These are phyloP conservation scores for Dolichotis patagonum DNA, from an alignment of 2,113 vertebrate genomes.

Conservation along the genomic window DNA sequence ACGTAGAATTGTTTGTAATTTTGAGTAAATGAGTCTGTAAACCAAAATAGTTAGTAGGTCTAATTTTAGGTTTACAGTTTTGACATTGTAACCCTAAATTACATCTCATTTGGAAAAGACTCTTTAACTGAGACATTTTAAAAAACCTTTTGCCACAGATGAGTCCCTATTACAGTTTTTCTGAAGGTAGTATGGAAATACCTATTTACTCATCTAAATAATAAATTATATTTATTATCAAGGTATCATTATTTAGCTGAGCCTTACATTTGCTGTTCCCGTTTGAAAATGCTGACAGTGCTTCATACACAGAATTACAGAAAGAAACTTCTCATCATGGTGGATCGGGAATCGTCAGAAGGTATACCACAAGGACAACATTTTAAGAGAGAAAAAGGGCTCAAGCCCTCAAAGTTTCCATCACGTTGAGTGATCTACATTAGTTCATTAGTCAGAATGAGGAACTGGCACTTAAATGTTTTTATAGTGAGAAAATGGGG, in stretches of 20 bases:
- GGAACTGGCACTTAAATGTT: background rate
- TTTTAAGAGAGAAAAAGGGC: slow-evolving; percentile 7
- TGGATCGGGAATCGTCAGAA: background rate
- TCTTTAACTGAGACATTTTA: slow-evolving; percentile 40
- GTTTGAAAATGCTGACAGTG: slow-evolving; percentile 8
- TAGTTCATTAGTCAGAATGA: background rate
- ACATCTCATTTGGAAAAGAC: slow-evolving; percentile 65
- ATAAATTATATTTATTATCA: background rate
- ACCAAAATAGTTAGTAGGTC: slow-evolving; percentile 75
- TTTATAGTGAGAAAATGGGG: background rate
- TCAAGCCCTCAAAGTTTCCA: background rate
- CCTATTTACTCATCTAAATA: background rate
- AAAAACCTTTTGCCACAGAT: background rate
- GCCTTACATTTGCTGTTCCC: slow-evolving; percentile 17
- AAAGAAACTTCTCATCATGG: background rate
- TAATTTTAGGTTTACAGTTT: slow-evolving; percentile 78
- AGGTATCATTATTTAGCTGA: background rate
- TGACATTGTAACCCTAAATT: slow-evolving; percentile 79
- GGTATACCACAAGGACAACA: background rate
- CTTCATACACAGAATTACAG: background rate
- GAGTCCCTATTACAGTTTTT: slow-evolving; percentile 40
- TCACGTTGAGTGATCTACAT: background rate
- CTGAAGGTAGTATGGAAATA: background rate
- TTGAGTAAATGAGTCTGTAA: slow-evolving; percentile 72
- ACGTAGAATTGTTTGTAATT: slow-evolving; percentile 71